Percentiles rank a stretch among this genome's conserved stretches.
Evolutionary conservation across 2,888 invertebrate species (phyloP).

Genomic region (Melieria picta): DNA sequence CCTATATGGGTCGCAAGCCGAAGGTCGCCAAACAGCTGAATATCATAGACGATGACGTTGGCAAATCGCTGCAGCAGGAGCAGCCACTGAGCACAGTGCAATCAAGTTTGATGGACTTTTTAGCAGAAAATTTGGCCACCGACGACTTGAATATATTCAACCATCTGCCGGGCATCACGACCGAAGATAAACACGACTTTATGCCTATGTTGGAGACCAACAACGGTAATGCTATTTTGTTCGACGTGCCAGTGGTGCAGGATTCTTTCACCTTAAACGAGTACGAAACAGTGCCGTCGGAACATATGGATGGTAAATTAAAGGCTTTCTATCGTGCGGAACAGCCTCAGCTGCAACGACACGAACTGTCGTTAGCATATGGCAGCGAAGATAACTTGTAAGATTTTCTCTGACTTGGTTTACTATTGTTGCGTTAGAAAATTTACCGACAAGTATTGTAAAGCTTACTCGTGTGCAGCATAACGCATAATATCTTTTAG

Average conservation of each 20-base stretch:
- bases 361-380: background rate
- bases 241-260: conserved; percentile 48
- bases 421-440: no score
- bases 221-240: conserved; percentile 46
- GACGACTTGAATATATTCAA: conserved; percentile 58
- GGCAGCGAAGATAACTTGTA: background rate
- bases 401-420: background rate
- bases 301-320: conserved; percentile 43
- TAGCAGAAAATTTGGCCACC: conserved; percentile 60
- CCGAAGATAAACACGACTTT: conserved; percentile 56
- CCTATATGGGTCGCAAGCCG: conserved; percentile 62
- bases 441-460: no score
- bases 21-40: conserved; percentile 46
- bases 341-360: background rate
- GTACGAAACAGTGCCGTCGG: conserved; percentile 32
- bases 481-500: no score
- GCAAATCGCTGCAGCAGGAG: conserved; percentile 38
- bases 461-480: no score
- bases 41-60: conserved; percentile 44
- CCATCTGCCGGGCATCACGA: conserved; percentile 52
- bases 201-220: conserved; percentile 55
- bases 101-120: conserved; percentile 63
- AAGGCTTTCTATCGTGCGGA: conserved; percentile 37
- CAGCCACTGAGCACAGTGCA: conserved; percentile 59
- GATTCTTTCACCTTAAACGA: conserved; percentile 36